Evolutionary conservation across 2,888 invertebrate genomes (phyloP).

Genomic region (Agrotis exclamationis): DNA sequence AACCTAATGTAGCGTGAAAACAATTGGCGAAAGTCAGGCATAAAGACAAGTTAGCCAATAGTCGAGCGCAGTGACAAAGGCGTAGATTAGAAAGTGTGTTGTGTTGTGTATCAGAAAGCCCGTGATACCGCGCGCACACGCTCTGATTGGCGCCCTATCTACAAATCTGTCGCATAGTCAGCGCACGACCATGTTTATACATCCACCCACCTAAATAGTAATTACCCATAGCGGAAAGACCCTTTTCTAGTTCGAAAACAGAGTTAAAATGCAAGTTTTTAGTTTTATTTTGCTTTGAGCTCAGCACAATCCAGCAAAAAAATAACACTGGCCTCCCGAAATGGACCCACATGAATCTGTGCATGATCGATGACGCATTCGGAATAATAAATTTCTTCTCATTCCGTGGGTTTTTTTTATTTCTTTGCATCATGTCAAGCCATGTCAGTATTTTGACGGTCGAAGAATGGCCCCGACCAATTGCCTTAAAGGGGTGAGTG

Average conservation of each 20-base stretch:
- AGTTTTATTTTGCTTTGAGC: constrained; percentile 11
- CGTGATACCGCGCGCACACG: constrained; percentile 87
- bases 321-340: constrained; percentile 58
- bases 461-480: constrained; percentile 55
- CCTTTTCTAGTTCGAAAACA: background rate
- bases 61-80: constrained; percentile 88
- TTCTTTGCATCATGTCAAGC: constrained; percentile 55
- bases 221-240: constrained; percentile 35
- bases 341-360: constrained; percentile 61
- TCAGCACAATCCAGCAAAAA: constrained; percentile 44
- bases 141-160: constrained; percentile 90
- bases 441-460: constrained; percentile 59
- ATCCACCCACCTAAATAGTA: constrained; percentile 46
- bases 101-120: constrained; percentile 87
- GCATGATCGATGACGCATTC: constrained; percentile 73
- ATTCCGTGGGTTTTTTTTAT: constrained; percentile 67
- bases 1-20: constrained; percentile 89
- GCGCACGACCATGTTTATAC: constrained; percentile 53
- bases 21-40: constrained; percentile 90
- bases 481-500: constrained; percentile 56
- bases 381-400: constrained; percentile 67
- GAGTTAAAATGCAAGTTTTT: background rate
- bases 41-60: constrained; percentile 87
- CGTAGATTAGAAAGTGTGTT: constrained; percentile 91
- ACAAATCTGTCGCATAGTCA: constrained; percentile 83